Base-by-base conservation (phyloP, 2,888 invertebrate genomes). In the Nymphalis c-album region DNA sequence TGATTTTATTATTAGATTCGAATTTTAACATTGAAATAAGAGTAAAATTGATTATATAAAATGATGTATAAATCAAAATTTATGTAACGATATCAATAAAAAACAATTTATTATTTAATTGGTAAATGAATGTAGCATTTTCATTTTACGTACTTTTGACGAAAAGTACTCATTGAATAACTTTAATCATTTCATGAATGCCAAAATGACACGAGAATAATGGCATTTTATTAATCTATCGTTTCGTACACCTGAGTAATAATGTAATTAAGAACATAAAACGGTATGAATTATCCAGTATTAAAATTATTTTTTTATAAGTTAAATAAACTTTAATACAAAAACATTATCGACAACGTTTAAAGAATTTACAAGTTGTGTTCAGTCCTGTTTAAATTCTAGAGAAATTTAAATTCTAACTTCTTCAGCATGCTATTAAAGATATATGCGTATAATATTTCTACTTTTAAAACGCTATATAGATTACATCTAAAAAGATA, bases 381-480 rank as follows among this genome's bases (percentile, higher is more conserved):
- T 81, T 80, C 85, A 85, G 84, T 80, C 80, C 72, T 75, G 72
- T 81, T 85, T 86, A 87, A 80, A 74, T 70, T 75, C 86, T 89
- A 88, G 80, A 75, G 76, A 86, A 88, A 85, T 40, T 40, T 40
- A 85, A 88, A 85, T 76, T 71, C 87, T 88, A 88, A 77, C 66
- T 72, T 75, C 84, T 86, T 86, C 78, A 79, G 71, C 83, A 85
- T 84, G 80, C 87, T 86, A 85, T 80, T 82, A 83, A 83, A 78
- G 79, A 80, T 75, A 74, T 77, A 77, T 68, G 72, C 51, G 63
- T 63, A 63, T 65, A 68, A 57, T 60, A 67, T 66, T 68, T 69
- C 68, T 72, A 68, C 64, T 64, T 72, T 71, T 69, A 67, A 72
- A 72, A 65, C 60, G 58, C 76, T 77, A 75, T 66, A 66, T 57